Conservation (phyloP, 2,888 invertebrate genomes). For the Spodoptera picta region DNA sequence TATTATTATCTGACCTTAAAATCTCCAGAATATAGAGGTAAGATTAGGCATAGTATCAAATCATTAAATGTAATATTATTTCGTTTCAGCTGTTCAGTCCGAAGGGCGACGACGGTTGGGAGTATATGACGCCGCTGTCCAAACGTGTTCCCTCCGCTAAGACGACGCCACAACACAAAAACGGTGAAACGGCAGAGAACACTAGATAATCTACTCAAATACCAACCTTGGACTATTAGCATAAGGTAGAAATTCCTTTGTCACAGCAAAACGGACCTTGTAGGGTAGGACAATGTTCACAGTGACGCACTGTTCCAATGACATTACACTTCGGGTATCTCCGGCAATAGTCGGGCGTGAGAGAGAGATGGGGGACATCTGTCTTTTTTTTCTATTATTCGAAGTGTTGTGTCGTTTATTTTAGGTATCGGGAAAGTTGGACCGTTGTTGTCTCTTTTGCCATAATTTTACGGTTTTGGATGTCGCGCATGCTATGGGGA, state of each 20-base stretch:
- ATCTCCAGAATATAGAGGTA: too few species aligned
- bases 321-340: conserved; percentile 34
- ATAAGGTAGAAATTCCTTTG: conserved; percentile 71
- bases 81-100: conserved; percentile 90
- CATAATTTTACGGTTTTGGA: conserved; percentile 50
- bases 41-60: too few species aligned
- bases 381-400: conserved; percentile 12
- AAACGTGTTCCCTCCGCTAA: conserved; percentile 71
- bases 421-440: conserved; percentile 46
- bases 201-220: conserved; percentile 76
- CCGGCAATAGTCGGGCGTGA: conserved; percentile 34
- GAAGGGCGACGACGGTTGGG: conserved; percentile 90
- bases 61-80: neutral
- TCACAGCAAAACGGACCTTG: conserved; percentile 62
- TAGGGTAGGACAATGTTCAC: conserved; percentile 59
- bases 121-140: conserved; percentile 86
- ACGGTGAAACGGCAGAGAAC: conserved; percentile 68
- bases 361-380: conserved; percentile 14
- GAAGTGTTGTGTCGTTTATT: conserved; percentile 27
- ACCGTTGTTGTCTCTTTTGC: conserved; percentile 49
- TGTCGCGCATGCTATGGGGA: conserved; percentile 32
- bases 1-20: too few species aligned
- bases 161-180: conserved; percentile 68
- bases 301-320: conserved; percentile 50
- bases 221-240: conserved; percentile 42